Evolutionary conservation across 2,888 invertebrate genomes (phyloP), one percentile per base, ranked within the genome.

Genomic region (Tetrapedia diversipes): DNA sequence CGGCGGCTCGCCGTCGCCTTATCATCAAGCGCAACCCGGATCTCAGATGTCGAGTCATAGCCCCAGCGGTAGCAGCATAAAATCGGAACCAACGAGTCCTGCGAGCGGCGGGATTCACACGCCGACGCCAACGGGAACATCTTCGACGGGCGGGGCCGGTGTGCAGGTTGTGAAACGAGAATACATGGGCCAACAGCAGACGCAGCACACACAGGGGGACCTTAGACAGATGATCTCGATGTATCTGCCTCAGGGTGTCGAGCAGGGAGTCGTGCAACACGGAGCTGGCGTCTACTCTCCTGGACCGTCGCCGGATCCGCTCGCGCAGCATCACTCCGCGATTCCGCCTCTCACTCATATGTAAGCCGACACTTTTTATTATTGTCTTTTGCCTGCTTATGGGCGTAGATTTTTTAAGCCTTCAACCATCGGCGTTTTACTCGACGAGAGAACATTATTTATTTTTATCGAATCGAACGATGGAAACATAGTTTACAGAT

Each of bases 1-100:
- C 45, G 93, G 93, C 10, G 93, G 94, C 69, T 94, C 94, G 59
- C 94, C 94, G 0, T 96, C 96, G 19, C 96, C 97, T 0, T 97
- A 97, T 91, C 94, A 94, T 22, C 93, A 94, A 86, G 93, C 94
- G 60, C 93, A 95, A 87, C 94, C 95, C 0, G 94, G 95, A 59
- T 95, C 95, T 16, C 94, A 94, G 89, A 92, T 93, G 89, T 93
- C 94, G 86, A 95, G 95, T 92, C 96, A 97, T 92, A 96, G 96
- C 88, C 97, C 97, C 61, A 96, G 96, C 91, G 97, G 96, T 85
- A 96, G 96, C 80, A 97, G 96, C 90, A 96, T 97, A 90, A 97
- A 97, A 92, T 97, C 97, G 64, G 97, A 97, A 92, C 96, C 97
- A 37, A 96, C 97, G 87, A 96, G 97, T 66, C 96, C 97, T 60